phyloP scores from a whole-genome alignment of 2,113 vertebrate species.

The Neodontobutis hainanensis region DNA sequence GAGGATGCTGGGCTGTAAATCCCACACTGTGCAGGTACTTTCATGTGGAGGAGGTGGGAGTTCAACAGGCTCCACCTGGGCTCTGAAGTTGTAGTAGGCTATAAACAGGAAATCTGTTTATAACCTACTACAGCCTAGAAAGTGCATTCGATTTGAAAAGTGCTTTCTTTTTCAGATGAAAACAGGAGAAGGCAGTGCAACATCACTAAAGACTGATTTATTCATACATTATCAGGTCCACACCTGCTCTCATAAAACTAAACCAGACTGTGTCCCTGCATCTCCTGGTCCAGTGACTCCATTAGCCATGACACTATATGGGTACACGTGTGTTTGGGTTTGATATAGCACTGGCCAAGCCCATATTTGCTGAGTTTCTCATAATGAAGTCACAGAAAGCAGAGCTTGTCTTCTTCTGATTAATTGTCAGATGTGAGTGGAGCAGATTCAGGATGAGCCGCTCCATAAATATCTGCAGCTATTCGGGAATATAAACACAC shows the following conservation, averaged over 20 bases:
- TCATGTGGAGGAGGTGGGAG: slow-evolving; percentile 3
- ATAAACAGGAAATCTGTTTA: not conserved
- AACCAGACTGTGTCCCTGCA: too few species aligned
- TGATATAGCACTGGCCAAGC: slow-evolving; percentile 2
- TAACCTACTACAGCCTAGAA: too few species aligned
- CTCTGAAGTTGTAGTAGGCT: not conserved
- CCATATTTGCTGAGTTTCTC: slow-evolving; percentile 28
- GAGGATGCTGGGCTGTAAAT: not conserved
- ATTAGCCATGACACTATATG: slow-evolving; percentile 34
- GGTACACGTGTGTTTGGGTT: not conserved
- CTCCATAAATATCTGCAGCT: not conserved
- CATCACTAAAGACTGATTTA: slow-evolving; percentile 6
- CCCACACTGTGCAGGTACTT: not conserved
- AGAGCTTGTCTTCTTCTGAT: slow-evolving; percentile 14
- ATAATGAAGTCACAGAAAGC: slow-evolving; percentile 18
- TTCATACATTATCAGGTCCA: too few species aligned
- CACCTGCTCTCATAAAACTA: not conserved
- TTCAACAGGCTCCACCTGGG: slow-evolving; percentile 25
- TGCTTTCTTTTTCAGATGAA: slow-evolving; percentile 14
- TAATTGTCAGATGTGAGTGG: slow-evolving; percentile 22
- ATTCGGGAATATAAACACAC: not conserved
- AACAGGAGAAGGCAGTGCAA: slow-evolving; percentile 40
- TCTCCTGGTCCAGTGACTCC: slow-evolving; percentile 3
- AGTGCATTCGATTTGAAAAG: too few species aligned
- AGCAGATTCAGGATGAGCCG: slow-evolving; percentile 15